phyloP scores from a whole-genome alignment of 2,888 invertebrate species.

The Torymus aiolomorphi region DNA sequence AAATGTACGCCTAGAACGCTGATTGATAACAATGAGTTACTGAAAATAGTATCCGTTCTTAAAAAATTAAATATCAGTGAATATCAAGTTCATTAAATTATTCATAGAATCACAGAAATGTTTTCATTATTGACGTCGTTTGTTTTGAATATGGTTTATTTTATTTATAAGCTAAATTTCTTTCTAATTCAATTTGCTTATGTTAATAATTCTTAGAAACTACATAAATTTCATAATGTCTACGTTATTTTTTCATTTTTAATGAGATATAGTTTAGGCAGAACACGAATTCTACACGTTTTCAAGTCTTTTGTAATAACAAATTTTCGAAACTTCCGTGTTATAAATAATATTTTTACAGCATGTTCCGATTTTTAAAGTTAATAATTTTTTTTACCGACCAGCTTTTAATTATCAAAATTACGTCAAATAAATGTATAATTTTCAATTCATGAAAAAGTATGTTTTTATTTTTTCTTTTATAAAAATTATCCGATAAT shows the following conservation, averaged over 20 bases:
- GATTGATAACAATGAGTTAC: no score
- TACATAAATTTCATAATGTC: constrained; percentile 26
- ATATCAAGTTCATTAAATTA: not conserved
- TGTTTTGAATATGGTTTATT: constrained; percentile 20
- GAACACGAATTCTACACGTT: constrained; percentile 12
- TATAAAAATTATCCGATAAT: no score
- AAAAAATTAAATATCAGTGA: no score
- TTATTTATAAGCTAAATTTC: constrained; percentile 15
- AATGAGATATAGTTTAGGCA: constrained; percentile 14
- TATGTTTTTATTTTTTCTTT: no score
- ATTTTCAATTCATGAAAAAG: no score
- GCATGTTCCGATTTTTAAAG: no score
- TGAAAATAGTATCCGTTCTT: no score
- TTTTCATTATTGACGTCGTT: constrained; percentile 27
- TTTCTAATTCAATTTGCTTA: constrained; percentile 22
- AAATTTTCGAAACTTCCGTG: constrained; percentile 30
- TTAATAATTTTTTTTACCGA: no score
- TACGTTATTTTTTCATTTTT: not conserved
- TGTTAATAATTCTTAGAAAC: constrained; percentile 19
- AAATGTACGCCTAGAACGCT: no score
- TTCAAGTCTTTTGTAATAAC: constrained; percentile 9
- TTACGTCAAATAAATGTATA: no score
- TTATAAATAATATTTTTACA: no score
- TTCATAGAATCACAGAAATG: constrained; percentile 33
- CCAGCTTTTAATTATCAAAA: no score